A percentile compares a stretch with the other conserved stretches of the same genome.
phyloP scores from a whole-genome alignment of 2,113 vertebrate species.

The Thryonomys swinderianus region DNA sequence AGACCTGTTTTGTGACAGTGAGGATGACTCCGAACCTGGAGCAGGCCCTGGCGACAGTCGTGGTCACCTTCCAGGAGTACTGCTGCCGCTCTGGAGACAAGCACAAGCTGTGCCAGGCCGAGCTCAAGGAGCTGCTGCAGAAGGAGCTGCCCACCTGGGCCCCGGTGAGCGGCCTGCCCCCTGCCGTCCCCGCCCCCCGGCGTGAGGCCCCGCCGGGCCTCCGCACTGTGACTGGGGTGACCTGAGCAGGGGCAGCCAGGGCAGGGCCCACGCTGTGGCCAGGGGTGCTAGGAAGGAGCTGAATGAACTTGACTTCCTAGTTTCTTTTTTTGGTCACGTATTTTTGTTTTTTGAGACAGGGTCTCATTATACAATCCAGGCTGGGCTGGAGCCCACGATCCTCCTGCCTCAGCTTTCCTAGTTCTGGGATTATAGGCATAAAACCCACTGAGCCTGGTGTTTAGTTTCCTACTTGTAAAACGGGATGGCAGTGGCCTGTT shows the following conservation, averaged over 20 bases:
- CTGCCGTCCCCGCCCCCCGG: accelerated
- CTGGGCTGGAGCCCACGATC: neutral
- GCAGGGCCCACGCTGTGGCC: neutral
- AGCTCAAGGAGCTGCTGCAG: conserved; percentile 79
- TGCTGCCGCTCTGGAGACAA: conserved; percentile 52
- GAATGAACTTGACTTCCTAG: neutral
- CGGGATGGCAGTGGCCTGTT: neutral
- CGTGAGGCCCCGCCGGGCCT: accelerated
- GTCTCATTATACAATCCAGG: neutral
- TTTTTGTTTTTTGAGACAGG: neutral
- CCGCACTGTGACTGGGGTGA: neutral
- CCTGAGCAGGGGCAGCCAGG: neutral
- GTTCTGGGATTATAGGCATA: neutral
- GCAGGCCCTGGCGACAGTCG: conserved; percentile 64
- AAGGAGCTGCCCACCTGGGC: conserved; percentile 77
- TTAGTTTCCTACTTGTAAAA: neutral
- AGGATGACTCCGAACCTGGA: conserved; percentile 72
- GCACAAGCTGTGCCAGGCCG: conserved; percentile 68
- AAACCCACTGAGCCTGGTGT: neutral
- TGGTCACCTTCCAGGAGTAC: conserved; percentile 72
- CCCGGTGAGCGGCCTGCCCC: conserved; percentile 48
- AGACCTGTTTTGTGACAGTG: conserved; percentile 36
- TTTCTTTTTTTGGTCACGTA: neutral
- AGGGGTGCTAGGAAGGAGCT: neutral
- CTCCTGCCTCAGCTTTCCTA: neutral